Conservation (phyloP, 2,113 vertebrate genomes). For the Pan paniscus region DNA sequence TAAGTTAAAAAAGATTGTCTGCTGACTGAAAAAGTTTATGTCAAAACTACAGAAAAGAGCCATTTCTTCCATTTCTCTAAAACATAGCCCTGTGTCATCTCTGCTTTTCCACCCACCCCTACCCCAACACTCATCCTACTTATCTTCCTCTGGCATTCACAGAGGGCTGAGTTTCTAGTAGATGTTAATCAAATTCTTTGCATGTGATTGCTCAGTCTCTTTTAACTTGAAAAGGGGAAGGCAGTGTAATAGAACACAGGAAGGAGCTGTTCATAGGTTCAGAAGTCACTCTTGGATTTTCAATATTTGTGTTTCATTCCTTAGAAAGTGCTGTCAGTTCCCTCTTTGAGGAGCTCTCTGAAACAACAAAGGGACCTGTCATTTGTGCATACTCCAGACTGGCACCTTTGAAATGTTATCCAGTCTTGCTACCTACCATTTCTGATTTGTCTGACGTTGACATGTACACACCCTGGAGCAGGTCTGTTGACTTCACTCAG, state of each 20-base stretch:
- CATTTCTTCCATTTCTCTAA: background rate
- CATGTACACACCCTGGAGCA: background rate
- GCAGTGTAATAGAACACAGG: background rate
- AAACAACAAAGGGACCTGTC: background rate
- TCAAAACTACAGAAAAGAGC: background rate
- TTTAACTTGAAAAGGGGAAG: background rate
- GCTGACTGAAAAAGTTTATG: background rate
- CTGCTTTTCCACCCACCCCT: accelerated
- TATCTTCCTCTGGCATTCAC: background rate
- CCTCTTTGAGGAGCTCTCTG: background rate
- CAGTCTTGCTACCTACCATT: background rate
- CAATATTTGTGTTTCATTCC: background rate
- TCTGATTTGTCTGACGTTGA: background rate
- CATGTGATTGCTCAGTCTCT: background rate
- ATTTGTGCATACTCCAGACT: background rate
- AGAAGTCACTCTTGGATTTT: background rate
- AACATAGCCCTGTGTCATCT: accelerated
- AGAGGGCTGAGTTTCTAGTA: background rate
- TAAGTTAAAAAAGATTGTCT: background rate
- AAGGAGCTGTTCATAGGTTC: background rate
- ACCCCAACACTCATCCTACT: too few species aligned
- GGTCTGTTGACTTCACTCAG: background rate
- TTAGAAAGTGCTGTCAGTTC: background rate
- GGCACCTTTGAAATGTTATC: background rate
- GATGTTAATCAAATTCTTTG: background rate